These are phyloP conservation scores for Tanypteryx hageni DNA, from an alignment of 2,888 invertebrate genomes.

Conservation along the genomic window DNA sequence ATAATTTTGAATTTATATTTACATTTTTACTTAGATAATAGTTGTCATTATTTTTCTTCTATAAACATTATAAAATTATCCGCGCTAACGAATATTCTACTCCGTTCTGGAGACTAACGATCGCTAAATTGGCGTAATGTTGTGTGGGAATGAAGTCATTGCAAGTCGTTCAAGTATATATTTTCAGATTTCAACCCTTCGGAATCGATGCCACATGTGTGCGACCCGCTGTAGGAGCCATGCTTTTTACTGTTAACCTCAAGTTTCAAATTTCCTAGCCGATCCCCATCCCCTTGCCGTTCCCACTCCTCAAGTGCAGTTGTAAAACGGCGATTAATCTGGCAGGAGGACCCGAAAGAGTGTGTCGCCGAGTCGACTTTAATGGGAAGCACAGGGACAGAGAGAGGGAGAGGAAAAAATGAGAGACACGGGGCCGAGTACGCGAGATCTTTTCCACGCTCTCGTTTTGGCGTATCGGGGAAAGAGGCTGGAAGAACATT, in stretches of 20 bases:
- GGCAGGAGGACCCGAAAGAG: neutral
- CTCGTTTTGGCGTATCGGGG: constrained; percentile 43
- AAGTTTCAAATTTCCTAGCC: neutral
- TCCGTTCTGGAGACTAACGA: too few relatives aligned
- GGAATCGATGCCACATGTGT: too few relatives aligned
- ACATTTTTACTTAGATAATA: too few relatives aligned
- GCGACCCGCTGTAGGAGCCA: neutral
- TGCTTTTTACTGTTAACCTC: neutral
- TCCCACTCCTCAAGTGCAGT: neutral
- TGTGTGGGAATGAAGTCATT: too few relatives aligned
- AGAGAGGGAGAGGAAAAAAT: constrained; percentile 2
- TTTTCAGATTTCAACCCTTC: neutral
- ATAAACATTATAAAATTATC: too few relatives aligned
- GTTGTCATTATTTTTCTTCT: too few relatives aligned
- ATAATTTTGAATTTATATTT: too few relatives aligned
- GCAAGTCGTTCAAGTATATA: neutral
- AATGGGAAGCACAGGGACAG: neutral
- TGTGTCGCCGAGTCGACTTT: neutral
- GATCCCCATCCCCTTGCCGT: neutral
- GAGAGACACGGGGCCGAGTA: neutral
- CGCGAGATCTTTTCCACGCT: constrained; percentile 61
- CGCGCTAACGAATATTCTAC: too few relatives aligned
- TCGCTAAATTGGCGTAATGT: too few relatives aligned
- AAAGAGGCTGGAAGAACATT: constrained; percentile 31
- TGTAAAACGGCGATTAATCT: constrained; percentile 32